Percentiles rank a stretch among this genome's conserved stretches.
These are phyloP conservation scores for Aythya baeri DNA, from an alignment of 2,113 vertebrate genomes.

Conservation along the genomic window DNA sequence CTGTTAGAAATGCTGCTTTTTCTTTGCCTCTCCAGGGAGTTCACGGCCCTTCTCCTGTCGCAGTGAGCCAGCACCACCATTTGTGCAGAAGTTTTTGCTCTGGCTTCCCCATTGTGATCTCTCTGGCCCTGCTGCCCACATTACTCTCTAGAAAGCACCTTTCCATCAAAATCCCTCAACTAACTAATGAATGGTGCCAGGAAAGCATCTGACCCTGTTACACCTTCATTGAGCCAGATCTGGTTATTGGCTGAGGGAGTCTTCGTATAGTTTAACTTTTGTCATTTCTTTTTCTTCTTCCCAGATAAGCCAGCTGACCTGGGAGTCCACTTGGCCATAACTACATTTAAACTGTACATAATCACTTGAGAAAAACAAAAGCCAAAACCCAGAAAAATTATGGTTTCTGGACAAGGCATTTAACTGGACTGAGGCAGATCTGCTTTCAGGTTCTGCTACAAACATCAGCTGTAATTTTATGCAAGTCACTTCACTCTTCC, in stretches of 20 bases:
- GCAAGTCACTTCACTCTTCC: neutral
- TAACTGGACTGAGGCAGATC: neutral
- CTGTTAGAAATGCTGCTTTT: neutral
- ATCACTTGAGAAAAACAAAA: neutral
- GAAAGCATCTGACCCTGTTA: neutral
- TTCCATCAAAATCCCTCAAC: constrained; percentile 8
- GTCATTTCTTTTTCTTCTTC: neutral
- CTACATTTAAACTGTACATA: neutral
- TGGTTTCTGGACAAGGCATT: neutral
- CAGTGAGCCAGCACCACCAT: neutral
- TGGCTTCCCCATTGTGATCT: neutral
- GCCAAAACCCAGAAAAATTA: neutral
- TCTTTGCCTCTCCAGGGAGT: neutral
- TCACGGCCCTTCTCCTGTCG: neutral
- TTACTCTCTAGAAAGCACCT: constrained; percentile 17
- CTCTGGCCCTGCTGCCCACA: neutral
- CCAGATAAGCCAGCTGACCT: neutral
- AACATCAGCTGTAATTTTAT: neutral
- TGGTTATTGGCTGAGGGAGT: neutral
- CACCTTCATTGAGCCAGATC: neutral
- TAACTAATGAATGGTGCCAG: neutral
- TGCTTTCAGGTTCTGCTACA: neutral
- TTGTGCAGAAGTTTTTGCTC: neutral
- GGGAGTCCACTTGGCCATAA: neutral
- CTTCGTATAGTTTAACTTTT: neutral